phyloP scores from a whole-genome alignment of 2,888 invertebrate species.

The Geophilus truncorum region DNA sequence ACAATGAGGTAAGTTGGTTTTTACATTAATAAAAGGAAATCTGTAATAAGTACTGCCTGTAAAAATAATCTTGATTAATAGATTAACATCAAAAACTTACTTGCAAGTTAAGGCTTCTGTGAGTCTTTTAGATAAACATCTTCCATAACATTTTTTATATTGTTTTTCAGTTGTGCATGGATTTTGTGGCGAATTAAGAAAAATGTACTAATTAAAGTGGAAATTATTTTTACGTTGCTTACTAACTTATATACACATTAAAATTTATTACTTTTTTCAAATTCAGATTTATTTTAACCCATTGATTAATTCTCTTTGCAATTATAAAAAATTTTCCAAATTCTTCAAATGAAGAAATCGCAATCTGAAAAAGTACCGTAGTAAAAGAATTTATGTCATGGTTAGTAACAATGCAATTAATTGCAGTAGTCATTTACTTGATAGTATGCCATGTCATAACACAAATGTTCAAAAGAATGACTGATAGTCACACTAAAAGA shows the following conservation, averaged over 20 bases:
- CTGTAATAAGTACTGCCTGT: neutral
- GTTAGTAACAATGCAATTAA: too few species aligned
- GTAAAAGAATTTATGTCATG: too few species aligned
- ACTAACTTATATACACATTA: neutral
- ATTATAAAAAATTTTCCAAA: too few species aligned
- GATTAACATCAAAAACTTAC: neutral
- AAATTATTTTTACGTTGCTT: neutral
- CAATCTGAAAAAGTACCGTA: too few species aligned
- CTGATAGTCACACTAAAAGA: neutral
- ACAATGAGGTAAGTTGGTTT: neutral
- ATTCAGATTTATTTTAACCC: too few species aligned
- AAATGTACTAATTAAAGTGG: neutral
- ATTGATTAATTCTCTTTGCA: too few species aligned
- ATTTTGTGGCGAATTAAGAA: neutral
- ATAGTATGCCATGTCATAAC: neutral
- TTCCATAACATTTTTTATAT: neutral
- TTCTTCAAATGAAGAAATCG: too few species aligned
- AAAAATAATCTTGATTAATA: neutral
- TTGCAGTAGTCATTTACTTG: neutral
- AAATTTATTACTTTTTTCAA: neutral
- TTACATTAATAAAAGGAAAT: neutral
- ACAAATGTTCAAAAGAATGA: neutral
- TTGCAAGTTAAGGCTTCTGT: neutral
- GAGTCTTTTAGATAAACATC: neutral
- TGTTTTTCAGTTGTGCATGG: neutral